Evolutionary conservation across 2,888 invertebrate genomes (phyloP).

Genomic region (Cheilosia scutellata): DNA sequence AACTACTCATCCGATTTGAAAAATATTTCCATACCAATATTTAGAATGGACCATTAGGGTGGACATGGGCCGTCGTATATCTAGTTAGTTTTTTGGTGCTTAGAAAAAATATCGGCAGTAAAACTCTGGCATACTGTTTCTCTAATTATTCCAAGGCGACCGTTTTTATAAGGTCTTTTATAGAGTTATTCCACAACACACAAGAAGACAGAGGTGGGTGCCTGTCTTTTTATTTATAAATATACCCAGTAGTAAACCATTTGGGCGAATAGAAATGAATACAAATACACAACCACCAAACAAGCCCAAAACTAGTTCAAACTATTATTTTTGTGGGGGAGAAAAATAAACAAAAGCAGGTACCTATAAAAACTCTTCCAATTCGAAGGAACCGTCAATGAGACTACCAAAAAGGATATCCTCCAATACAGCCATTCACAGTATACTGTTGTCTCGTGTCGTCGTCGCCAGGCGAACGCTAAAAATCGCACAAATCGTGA

Average conservation of each 20-base stretch:
- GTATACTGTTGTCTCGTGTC: constrained; percentile 57
- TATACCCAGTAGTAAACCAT: not conserved
- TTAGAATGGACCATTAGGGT: too few species aligned
- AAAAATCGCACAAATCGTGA: constrained; percentile 53
- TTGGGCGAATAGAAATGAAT: not conserved
- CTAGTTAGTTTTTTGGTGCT: too few species aligned
- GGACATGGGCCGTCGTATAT: too few species aligned
- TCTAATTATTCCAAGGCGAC: too few species aligned
- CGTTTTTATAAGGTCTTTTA: too few species aligned
- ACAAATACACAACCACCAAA: not conserved
- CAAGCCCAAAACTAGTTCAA: constrained; percentile 28
- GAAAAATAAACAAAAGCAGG: constrained; percentile 8
- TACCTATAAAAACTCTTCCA: constrained; percentile 8
- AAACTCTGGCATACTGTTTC: too few species aligned
- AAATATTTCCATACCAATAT: too few species aligned
- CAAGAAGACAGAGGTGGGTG: too few species aligned
- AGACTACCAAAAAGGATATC: constrained; percentile 43
- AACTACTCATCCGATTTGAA: too few species aligned
- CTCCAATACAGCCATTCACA: constrained; percentile 46
- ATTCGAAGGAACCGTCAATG: constrained; percentile 34
- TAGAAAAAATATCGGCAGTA: too few species aligned
- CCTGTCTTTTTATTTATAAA: too few species aligned
- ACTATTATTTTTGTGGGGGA: constrained; percentile 26
- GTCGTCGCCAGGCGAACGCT: constrained; percentile 64
- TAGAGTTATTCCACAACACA: too few species aligned